Evolutionary conservation across 2,888 invertebrate species (phyloP).

Genomic region (Stramonita haemastoma): DNA sequence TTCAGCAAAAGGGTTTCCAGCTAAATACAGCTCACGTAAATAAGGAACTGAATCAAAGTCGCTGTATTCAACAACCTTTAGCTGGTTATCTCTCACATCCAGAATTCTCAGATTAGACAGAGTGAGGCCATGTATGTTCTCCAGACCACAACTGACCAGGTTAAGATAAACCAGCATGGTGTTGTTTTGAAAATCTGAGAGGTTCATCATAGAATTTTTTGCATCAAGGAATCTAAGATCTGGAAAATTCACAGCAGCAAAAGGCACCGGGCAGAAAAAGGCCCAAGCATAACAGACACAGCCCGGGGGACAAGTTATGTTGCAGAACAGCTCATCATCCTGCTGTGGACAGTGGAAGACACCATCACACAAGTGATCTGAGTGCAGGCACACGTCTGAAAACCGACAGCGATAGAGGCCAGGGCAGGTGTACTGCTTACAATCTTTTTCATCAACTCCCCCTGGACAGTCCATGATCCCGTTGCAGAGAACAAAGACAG

Average conservation of each 20-base stretch:
- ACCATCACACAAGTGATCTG: conserved; percentile 11
- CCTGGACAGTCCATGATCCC: not conserved
- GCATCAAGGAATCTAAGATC: not conserved
- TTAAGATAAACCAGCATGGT: not conserved
- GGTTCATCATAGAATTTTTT: not conserved
- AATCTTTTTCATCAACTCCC: not conserved
- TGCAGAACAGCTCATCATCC: conserved; percentile 2
- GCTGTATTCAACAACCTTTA: not conserved
- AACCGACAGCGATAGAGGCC: not conserved
- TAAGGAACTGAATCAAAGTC: not conserved
- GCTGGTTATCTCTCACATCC: conserved; percentile 8
- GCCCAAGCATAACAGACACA: not conserved
- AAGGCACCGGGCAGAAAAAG: not conserved
- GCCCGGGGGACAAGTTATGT: not conserved
- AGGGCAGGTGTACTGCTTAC: not conserved
- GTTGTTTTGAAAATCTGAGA: not conserved
- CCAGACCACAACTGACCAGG: not conserved
- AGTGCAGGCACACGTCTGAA: not conserved
- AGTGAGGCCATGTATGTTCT: not conserved
- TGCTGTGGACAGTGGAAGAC: conserved; percentile 7
- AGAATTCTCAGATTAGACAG: not conserved
- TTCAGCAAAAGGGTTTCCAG: conserved; percentile 8
- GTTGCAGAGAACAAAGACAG: not conserved
- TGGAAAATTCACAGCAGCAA: not conserved
- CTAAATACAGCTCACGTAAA: not conserved